Percentiles rank a stretch among this genome's conserved stretches.
Conservation (phyloP, 2,888 invertebrate species). For the Oxycera nigricornis region DNA sequence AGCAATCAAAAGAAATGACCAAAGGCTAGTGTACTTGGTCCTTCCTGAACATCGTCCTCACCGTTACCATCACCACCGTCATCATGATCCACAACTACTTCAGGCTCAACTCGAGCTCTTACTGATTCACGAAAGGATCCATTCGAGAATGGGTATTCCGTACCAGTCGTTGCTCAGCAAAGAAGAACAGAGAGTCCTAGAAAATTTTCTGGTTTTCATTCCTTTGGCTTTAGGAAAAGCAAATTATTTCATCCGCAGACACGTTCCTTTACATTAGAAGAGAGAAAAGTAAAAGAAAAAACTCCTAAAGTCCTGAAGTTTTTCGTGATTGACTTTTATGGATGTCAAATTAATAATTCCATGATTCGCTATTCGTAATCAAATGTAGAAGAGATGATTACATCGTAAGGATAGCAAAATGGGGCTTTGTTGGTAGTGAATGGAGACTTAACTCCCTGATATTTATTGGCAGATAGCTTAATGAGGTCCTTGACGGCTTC, state of each 20-base stretch:
- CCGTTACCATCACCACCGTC: background rate
- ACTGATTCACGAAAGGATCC: background rate
- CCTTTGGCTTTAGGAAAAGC: background rate
- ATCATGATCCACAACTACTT: background rate
- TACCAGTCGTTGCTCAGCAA: background rate
- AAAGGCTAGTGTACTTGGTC: constrained; percentile 19
- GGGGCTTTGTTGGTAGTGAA: background rate
- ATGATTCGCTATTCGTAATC: constrained; percentile 14
- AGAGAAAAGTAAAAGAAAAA: background rate
- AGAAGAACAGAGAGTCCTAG: background rate
- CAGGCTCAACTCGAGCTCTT: background rate
- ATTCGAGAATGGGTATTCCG: background rate
- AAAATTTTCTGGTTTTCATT: background rate
- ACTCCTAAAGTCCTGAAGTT: background rate
- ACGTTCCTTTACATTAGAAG: background rate
- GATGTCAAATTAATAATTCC: constrained; percentile 41
- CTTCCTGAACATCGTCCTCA: background rate
- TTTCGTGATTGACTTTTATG: constrained; percentile 46
- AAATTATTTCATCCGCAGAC: constrained; percentile 6
- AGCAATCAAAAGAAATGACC: constrained; percentile 35
- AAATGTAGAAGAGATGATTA: background rate
- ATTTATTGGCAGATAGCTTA: constrained; percentile 44
- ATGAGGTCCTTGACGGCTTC: constrained; percentile 41
- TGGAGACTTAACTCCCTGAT: constrained; percentile 2
- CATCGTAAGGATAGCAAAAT: background rate